These are phyloP conservation scores for Teleogryllus occipitalis DNA, from an alignment of 1,140 invertebrate genomes.

Conservation along the genomic window DNA sequence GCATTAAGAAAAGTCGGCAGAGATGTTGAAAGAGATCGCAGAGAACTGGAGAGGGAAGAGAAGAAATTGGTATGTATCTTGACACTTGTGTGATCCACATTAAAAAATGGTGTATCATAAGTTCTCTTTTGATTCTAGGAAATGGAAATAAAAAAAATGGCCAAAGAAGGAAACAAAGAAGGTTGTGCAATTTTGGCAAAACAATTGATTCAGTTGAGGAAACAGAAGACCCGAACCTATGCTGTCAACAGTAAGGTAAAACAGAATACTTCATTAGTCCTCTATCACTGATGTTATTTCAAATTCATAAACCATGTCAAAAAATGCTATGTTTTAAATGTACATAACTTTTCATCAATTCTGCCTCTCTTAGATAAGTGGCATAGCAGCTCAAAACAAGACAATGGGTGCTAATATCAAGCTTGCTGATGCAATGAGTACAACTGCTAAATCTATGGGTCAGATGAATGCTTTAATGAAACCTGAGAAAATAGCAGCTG, in stretches of 20 bases:
- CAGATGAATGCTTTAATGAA: constrained; percentile 83
- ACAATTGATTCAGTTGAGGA: constrained; percentile 76
- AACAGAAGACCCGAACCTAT: constrained; percentile 77
- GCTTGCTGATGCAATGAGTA: constrained; percentile 75
- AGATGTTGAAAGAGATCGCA: constrained; percentile 73
- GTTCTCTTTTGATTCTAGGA: constrained; percentile 46
- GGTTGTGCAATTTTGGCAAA: constrained; percentile 77
- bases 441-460: constrained; percentile 79
- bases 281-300: not conserved
- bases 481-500: constrained; percentile 70
- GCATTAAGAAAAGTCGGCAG: constrained; percentile 67
- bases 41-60: constrained; percentile 75
- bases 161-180: constrained; percentile 77
- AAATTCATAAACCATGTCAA: no score
- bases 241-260: constrained; percentile 62
- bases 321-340: not conserved
- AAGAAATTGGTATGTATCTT: constrained; percentile 63
- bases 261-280: not conserved
- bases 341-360: not conserved
- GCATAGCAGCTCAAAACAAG: constrained; percentile 64
- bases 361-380: constrained; percentile 56
- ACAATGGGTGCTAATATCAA: constrained; percentile 81
- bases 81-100: no score
- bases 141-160: constrained; percentile 81
- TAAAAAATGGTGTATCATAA: not conserved